Conservation (phyloP, 2,797 vertebrate species). For the Pseudotriccus pelzelni region DNA sequence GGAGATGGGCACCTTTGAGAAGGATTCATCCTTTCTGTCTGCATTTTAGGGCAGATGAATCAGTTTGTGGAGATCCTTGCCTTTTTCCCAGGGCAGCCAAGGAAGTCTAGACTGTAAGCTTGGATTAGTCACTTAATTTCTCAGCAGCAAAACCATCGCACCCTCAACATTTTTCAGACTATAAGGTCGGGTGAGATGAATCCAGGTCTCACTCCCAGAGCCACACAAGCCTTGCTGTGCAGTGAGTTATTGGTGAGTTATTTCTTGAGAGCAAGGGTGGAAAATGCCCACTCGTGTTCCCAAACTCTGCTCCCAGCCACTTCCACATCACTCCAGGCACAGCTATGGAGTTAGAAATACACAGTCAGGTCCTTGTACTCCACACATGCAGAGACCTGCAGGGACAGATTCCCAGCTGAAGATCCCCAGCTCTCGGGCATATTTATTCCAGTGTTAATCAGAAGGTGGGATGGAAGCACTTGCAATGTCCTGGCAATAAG, state of each 20-base stretch:
- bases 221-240: neutral
- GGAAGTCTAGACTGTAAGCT: slow-evolving; percentile 51
- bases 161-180: neutral
- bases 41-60: slow-evolving; percentile 39
- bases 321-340: neutral
- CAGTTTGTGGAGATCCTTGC: slow-evolving; percentile 21
- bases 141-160: neutral
- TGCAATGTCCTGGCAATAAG: neutral
- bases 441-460: slow-evolving; percentile 23
- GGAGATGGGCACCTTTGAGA: neutral
- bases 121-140: slow-evolving; percentile 38
- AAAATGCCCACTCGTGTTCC: neutral
- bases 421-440: neutral
- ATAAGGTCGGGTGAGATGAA: neutral
- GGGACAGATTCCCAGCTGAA: neutral
- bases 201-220: neutral
- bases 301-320: neutral
- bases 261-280: neutral
- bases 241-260: neutral
- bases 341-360: neutral
- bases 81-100: slow-evolving; percentile 36
- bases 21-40: slow-evolving; percentile 34
- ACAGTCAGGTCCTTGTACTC: neutral
- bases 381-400: neutral
- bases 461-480: neutral